Percentiles rank a stretch among this genome's conserved stretches.
Evolutionary conservation across 2,888 invertebrate genomes (phyloP).

Genomic region (Cyrtodaria siliqua): DNA sequence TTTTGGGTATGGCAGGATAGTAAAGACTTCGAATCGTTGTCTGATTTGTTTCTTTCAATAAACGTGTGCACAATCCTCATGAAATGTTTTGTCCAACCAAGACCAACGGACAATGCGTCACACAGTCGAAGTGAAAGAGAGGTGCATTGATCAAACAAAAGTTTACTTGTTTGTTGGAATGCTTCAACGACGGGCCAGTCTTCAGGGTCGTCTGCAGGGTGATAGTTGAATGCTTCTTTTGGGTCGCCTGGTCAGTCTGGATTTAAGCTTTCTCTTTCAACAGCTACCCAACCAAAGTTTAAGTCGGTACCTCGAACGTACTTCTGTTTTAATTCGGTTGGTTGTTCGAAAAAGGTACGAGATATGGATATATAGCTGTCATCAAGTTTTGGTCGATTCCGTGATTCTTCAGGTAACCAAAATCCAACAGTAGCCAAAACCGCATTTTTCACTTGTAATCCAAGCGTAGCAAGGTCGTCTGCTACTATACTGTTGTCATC

Average conservation of each 20-base stretch:
- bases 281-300: constrained; percentile 38
- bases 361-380: constrained; percentile 30
- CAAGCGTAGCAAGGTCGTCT: neutral
- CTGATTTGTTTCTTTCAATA: constrained; percentile 16
- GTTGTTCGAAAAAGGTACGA: constrained; percentile 47
- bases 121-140: constrained; percentile 13
- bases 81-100: constrained; percentile 7
- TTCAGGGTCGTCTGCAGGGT: constrained; percentile 18
- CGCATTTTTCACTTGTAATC: constrained; percentile 36
- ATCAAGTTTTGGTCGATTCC: constrained; percentile 39
- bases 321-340: constrained; percentile 39
- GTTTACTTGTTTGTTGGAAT: constrained; percentile 2
- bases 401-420: constrained; percentile 65
- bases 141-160: constrained; percentile 15
- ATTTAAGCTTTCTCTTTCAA: constrained; percentile 38
- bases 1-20: constrained; percentile 20
- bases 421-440: constrained; percentile 49
- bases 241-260: constrained; percentile 46
- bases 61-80: constrained; percentile 18
- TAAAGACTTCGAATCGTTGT: constrained; percentile 16
- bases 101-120: constrained; percentile 27
- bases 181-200: constrained; percentile 8
- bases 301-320: constrained; percentile 17
- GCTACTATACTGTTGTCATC: neutral
- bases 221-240: constrained; percentile 46